Conservation (phyloP, 2,113 vertebrate genomes). For the Sialia sialis region DNA sequence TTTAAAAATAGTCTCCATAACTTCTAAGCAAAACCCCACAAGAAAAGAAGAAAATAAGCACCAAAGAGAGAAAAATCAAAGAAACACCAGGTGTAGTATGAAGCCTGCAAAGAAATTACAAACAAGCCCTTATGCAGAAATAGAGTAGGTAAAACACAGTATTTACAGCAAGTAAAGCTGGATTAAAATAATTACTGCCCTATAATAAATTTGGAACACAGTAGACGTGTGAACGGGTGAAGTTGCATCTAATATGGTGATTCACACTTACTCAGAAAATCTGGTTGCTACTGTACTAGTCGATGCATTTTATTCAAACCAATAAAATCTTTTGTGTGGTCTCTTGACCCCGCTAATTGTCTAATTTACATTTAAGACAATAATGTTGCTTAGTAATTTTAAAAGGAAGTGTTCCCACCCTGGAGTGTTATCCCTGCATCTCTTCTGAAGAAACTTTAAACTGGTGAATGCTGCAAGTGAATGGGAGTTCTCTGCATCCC, state of each 20-base stretch:
- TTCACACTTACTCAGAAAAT: constrained; percentile 24
- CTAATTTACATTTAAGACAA: constrained; percentile 58
- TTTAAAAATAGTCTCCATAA: neutral
- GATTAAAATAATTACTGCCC: neutral
- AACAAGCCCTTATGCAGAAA: neutral
- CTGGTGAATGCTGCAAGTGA: constrained; percentile 32
- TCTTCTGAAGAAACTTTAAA: constrained; percentile 31
- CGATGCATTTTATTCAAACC: constrained; percentile 55
- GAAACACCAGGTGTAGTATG: neutral
- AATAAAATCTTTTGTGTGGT: constrained; percentile 58
- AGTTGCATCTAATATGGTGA: neutral
- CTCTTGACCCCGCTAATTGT: constrained; percentile 36
- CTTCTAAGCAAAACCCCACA: neutral
- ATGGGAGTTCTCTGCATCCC: neutral
- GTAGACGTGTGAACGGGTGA: neutral
- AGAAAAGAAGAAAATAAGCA: neutral
- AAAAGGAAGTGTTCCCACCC: constrained; percentile 44
- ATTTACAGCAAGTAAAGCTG: neutral
- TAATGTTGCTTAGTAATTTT: constrained; percentile 22
- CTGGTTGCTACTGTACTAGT: neutral
- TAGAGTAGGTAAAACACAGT: neutral
- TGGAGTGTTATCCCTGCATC: neutral
- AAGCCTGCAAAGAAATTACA: neutral
- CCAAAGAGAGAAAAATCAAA: neutral
- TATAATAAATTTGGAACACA: neutral